Evolutionary conservation across 2,113 vertebrate genomes (phyloP).

Genomic region (Neotoma lepida): DNA sequence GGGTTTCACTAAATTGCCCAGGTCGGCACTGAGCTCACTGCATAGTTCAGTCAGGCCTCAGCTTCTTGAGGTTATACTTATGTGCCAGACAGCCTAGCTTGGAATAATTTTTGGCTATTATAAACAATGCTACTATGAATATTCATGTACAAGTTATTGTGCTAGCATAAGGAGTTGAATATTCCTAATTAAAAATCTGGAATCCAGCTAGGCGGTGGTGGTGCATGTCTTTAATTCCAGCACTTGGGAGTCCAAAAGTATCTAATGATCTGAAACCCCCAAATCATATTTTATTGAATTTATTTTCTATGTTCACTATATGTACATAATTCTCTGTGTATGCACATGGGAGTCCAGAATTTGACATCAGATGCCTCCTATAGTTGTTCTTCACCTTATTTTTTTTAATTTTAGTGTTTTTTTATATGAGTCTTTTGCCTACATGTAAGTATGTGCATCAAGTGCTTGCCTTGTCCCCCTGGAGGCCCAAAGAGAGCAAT

Average conservation of each 20-base stretch:
- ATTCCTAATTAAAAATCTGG: neutral
- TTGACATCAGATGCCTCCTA: neutral
- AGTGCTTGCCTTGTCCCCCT: neutral
- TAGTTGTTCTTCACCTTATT: neutral
- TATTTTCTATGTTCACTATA: neutral
- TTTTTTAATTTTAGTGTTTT: neutral
- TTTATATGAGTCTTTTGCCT: neutral
- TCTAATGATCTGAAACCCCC: neutral
- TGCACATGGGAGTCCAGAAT: neutral
- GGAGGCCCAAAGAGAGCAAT: neutral
- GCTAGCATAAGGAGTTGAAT: neutral
- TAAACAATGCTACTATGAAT: constrained; percentile 21
- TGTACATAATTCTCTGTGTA: neutral
- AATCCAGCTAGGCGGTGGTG: neutral
- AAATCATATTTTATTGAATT: neutral
- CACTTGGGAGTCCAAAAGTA: neutral
- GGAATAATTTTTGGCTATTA: constrained; percentile 37
- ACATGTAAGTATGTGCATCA: neutral
- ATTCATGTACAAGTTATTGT: constrained; percentile 9
- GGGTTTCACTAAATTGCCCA: neutral
- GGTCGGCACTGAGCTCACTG: neutral
- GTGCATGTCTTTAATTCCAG: neutral
- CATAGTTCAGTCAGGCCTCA: neutral
- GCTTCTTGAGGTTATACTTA: neutral
- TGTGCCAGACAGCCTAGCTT: neutral